Base-by-base conservation (phyloP, 2,797 vertebrate genomes). In the Ficedula albicollis region DNA sequence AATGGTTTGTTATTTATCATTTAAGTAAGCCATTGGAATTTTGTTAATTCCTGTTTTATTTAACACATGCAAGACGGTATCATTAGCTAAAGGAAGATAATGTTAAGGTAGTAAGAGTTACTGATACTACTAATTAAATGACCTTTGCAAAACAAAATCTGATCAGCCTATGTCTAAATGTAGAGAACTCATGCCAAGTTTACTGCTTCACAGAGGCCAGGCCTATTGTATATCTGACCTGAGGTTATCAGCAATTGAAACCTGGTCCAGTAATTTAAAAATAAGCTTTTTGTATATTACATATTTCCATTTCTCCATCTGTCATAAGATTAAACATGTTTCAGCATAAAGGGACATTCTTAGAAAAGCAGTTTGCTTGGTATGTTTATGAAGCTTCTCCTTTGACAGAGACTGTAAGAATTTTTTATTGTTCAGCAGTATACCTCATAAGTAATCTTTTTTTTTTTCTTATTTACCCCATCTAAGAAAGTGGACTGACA, bases 1-100 rank as follows among this genome's bases (percentile, higher is more conserved):
- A 96, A 95, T 92, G 97, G 95, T 92, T 97, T 96, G 94, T 97
- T 98, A 98, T 97, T 98, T 98, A 97, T 97, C 98, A 94, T 97
- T 94, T 87, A 86, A 97, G 94, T 93, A 97, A 98, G 97, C 97
- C 95, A 89, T 93, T 95, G 98, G 97, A 98, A 97, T 97, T 97
- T 87, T 95, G 97, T 97, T 97, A 98, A 98, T 98, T 98, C 98
- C 98, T 98, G 98, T 98, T 98, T 97, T 90, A 97, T 95, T 98
- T 97, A 96, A 90, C 95, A 78, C 97, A 95, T 97, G 96, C 96
- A 95, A 83, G 84, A 90, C 2, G 44, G 93, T 98, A 64, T 97
- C 97, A 69, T 97, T 96, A 94, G 93, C 94, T 86, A 36, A 91
- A 94, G 88, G 84, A 79, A 95, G 94, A 92, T 90, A 89, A 94